Base-by-base conservation (phyloP, 2,888 invertebrate genomes). In the Microchrysa polita region DNA sequence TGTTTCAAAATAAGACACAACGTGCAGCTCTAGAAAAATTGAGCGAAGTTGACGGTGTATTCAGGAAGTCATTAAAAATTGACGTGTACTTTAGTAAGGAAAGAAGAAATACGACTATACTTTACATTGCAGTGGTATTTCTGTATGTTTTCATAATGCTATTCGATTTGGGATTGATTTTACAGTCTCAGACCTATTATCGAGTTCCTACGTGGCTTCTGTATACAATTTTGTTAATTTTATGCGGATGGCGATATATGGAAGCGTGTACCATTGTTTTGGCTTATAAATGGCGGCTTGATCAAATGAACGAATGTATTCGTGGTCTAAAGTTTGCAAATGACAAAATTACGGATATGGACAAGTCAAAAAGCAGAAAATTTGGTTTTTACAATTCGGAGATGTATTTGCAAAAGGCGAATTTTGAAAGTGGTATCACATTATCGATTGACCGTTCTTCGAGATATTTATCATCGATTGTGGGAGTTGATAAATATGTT, bases 381-480 rank as follows among this genome's bases (percentile, higher is more conserved):
- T 18, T 55, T 40, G 65, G 67, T 22, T 57, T 75, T 16, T 73
- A 61, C 14, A 69, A 74, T 44, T 71, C 75, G 57, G 78, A 78
- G 53, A 75, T 76, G 55, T 59, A 72, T 0, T 77, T 78, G 44
- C 40, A 82, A 76, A 78, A 79, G 10, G 80, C 63, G 4, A 57
- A 61, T n/a, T 42, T 52, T 22, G 69, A 69, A 22, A 67, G 61
- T 27, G 34, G 16, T 5, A 20, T 18, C 2, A 34, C 63, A 55
- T 12, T 61, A 57, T 12, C 40, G 52, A 20, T 74, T 83, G 1
- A 67, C 81, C 5, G 77, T 80, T 5, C 78, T 82, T 16, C 79
- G 83, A 1, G 77, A 81, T 52, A 74, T 83, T 0, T 84, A 84
- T 69, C 81, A 83, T 77, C 81, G 81, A 10, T 72, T 84, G 2